Conservation (phyloP, 35 echinoderm and acorn worm genomes). For the Lytechinus variegatus region DNA sequence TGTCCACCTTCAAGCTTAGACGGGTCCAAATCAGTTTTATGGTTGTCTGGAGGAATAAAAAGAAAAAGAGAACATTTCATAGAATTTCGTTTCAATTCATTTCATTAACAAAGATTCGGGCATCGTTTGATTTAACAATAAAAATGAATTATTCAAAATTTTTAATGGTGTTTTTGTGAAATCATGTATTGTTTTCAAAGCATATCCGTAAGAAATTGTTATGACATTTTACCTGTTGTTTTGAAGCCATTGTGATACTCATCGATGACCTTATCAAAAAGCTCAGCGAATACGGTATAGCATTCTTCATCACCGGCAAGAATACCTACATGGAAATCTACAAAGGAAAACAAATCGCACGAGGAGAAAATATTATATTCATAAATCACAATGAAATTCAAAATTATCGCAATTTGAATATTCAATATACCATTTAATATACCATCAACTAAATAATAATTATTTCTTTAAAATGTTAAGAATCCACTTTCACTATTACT, state of each 20-base stretch:
- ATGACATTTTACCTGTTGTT: slow-evolving; percentile 66
- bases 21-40: slow-evolving; percentile 84
- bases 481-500: too few species aligned
- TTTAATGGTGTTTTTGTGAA: too few species aligned
- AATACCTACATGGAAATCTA: slow-evolving; percentile 91
- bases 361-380: neutral
- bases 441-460: too few species aligned
- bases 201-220: too few species aligned
- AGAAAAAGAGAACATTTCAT: neutral
- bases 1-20: slow-evolving; percentile 67
- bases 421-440: too few species aligned
- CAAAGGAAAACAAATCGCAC: slow-evolving; percentile 5
- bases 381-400: neutral
- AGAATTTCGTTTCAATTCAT: too few species aligned
- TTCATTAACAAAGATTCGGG: too few species aligned
- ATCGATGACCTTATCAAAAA: slow-evolving; percentile 84
- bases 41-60: slow-evolving; percentile 71
- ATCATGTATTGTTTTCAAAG: too few species aligned
- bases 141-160: too few species aligned
- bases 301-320: slow-evolving; percentile 89
- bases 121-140: too few species aligned
- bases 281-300: slow-evolving; percentile 74
- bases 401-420: too few species aligned
- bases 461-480: too few species aligned
- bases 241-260: slow-evolving; percentile 97